Evolutionary conservation across 2,113 vertebrate genomes (phyloP).

Genomic region (Xenopus laevis): DNA sequence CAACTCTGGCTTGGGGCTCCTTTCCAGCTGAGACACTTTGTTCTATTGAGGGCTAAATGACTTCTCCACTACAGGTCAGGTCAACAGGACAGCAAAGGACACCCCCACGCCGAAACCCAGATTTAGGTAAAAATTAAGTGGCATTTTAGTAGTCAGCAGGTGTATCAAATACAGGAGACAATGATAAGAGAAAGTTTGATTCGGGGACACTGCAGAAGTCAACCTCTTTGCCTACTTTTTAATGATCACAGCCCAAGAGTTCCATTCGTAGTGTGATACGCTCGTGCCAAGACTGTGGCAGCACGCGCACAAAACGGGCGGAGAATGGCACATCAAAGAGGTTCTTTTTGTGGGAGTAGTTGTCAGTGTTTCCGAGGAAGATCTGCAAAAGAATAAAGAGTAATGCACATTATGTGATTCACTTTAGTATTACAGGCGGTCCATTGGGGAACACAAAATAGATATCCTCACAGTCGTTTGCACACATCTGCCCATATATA

Average conservation of each 20-base stretch:
- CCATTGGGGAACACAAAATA: too few species aligned
- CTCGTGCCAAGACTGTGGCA: conserved; percentile 91
- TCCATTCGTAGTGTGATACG: conserved; percentile 92
- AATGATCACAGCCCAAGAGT: conserved; percentile 87
- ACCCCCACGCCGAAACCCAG: background rate
- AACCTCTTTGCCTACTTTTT: conserved; percentile 25
- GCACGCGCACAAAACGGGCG: conserved; percentile 77
- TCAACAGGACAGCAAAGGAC: background rate
- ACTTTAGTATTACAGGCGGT: too few species aligned
- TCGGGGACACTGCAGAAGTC: background rate
- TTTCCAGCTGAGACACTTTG: background rate
- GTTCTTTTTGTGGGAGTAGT: conserved; percentile 90
- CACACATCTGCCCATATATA: too few species aligned
- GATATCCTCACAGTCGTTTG: too few species aligned
- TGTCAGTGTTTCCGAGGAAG: conserved; percentile 89
- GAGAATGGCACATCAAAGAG: conserved; percentile 78
- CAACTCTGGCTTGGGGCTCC: background rate
- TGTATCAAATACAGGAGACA: background rate
- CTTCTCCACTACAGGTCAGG: background rate
- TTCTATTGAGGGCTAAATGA: background rate
- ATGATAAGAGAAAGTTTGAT: background rate
- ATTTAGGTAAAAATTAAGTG: background rate
- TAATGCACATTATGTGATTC: background rate
- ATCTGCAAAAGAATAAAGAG: conserved; percentile 60
- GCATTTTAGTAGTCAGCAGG: background rate